phyloP scores from a whole-genome alignment of 1,140 invertebrate genomes.

The Reticulitermes speratus region DNA sequence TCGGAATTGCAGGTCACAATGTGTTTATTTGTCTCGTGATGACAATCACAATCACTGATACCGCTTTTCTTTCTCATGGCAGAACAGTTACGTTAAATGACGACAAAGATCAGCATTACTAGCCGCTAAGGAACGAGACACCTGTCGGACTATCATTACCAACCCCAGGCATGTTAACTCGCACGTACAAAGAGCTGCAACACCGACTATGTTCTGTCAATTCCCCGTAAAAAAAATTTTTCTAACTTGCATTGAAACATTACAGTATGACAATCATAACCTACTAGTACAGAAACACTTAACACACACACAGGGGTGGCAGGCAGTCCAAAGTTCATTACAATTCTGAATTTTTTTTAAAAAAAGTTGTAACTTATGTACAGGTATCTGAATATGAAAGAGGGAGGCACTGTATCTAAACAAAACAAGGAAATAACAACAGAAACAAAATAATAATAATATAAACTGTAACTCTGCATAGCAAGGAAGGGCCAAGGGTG shows the following conservation, averaged over 20 bases:
- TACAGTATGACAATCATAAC: neutral
- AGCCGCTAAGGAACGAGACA: too few species aligned
- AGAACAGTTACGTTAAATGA: too few species aligned
- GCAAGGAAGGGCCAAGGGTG: neutral
- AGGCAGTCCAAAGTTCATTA: neutral
- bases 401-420: neutral
- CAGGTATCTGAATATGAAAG: neutral
- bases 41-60: too few species aligned
- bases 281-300: neutral
- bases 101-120: too few species aligned
- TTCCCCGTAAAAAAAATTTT: neutral
- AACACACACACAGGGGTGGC: neutral
- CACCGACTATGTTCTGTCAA: neutral
- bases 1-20: neutral
- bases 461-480: neutral
- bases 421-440: neutral
- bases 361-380: neutral
- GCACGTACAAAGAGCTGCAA: neutral
- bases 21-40: too few species aligned
- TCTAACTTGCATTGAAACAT: constrained; percentile 9
- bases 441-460: too few species aligned
- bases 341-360: neutral
- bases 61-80: too few species aligned
- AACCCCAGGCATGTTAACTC: neutral
- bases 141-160: too few species aligned